Base-by-base conservation (phyloP, 2,113 vertebrate species). In the Dissostichus mawsoni region DNA sequence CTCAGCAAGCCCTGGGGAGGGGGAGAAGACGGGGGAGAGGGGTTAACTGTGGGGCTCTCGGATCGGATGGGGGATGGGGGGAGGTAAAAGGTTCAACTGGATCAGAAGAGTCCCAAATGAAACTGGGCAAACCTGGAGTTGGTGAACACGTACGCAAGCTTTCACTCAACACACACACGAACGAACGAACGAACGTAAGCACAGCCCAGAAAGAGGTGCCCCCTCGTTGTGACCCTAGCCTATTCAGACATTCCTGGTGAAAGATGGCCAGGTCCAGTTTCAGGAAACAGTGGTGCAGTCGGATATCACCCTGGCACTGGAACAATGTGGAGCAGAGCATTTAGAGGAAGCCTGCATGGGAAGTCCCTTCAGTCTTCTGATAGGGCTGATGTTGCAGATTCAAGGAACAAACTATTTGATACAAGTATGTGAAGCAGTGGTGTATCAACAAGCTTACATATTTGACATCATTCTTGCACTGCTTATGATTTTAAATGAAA, bases 21-120 rank as follows among this genome's bases (percentile, higher is more conserved):
- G 84, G 65, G 82, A 92, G 87, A 85, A 86, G 89, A 53, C 1
- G 51, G 57, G 72, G 45, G 59, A 67, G 50, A 41, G 77, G 82
- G 89, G 80, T 79, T 84, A 75, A 76, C 51, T 13, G 29, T 55
- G 79, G 83, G 82, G 67, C 67, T 79, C 50, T 25, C 2, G 16
- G 44, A 80, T 36, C 69, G 78, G 36, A 16, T 81, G 86, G 89
- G 84, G 89, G 90, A 85, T 68, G 84, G 87, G 89, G 89, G 53
- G 87, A 94, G 83, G 94, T 71, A 92, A 96, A 95, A 96, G 96
- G 95, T 92, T 92, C 82, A 91, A 91, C 69, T 87, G 89, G 88
- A 91, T 92, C 80, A 79, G 89, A 82, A 78, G 68, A 69, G 69
- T 76, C 72, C 69, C 76, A 94, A 95, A 93, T 93, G 90, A 81